Conservation (phyloP, 2,797 vertebrate genomes). For the Aselliscus stoliczkanus region DNA sequence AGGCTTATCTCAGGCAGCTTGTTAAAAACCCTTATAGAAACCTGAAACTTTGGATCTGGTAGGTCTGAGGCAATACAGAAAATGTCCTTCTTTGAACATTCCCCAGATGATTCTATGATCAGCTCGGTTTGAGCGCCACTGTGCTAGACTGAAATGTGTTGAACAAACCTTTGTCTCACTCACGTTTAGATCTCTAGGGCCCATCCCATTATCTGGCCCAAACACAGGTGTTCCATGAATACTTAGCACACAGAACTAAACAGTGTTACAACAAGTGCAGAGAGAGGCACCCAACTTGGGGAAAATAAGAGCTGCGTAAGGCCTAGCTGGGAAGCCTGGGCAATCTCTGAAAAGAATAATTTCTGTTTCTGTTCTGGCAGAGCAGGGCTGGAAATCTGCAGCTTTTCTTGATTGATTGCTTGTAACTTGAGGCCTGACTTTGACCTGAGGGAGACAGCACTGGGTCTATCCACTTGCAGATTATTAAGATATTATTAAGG, state of each 20-base stretch:
- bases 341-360: constrained; percentile 8
- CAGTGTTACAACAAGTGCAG: not conserved
- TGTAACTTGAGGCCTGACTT: constrained; percentile 66
- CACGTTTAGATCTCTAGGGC: not conserved
- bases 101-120: not conserved
- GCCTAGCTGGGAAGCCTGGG: not conserved
- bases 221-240: not conserved
- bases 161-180: not conserved
- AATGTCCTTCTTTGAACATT: not conserved
- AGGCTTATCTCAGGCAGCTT: not conserved
- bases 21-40: not conserved
- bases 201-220: not conserved
- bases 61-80: not conserved
- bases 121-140: not conserved
- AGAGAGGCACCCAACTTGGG: not conserved
- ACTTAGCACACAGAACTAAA: not conserved
- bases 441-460: constrained; percentile 43
- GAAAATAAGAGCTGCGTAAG: not conserved
- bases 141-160: not conserved
- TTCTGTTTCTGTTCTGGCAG: constrained; percentile 36
- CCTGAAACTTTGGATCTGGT: not conserved
- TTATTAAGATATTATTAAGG: constrained; percentile 56
- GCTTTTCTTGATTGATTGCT: constrained; percentile 59
- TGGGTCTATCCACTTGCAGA: constrained; percentile 51
- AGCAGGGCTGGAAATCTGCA: not conserved